Evolutionary conservation across 1,140 invertebrate genomes (phyloP).

Genomic region (Dinothrombium tinctorium): DNA sequence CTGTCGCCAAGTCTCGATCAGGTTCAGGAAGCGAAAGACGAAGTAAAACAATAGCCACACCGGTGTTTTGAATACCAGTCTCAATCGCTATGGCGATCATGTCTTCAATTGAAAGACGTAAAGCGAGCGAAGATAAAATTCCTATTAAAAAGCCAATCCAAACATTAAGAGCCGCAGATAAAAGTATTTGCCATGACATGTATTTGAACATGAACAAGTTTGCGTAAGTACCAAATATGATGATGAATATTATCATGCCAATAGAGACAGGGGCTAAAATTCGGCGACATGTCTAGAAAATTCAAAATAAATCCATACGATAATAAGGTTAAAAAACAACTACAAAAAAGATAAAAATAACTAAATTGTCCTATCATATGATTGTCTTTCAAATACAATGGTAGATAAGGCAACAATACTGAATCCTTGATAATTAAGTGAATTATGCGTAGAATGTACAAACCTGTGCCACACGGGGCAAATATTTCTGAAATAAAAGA

Average conservation of each 20-base stretch:
- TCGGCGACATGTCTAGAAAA: constrained; percentile 33
- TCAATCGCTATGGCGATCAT: constrained; percentile 67
- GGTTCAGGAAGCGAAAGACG: constrained; percentile 24
- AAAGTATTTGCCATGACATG: constrained; percentile 52
- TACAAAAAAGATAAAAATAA: constrained; percentile 12
- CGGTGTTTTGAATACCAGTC: constrained; percentile 84
- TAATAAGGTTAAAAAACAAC: constrained; percentile 1
- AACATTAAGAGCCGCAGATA: constrained; percentile 58
- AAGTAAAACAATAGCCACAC: constrained; percentile 63
- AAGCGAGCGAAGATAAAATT: constrained; percentile 31
- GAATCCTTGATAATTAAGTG: too few species aligned
- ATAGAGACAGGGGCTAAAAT: constrained; percentile 66
- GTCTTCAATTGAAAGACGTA: constrained; percentile 36
- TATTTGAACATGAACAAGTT: constrained; percentile 77
- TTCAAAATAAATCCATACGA: not conserved
- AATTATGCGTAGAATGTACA: too few species aligned
- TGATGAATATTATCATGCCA: constrained; percentile 54
- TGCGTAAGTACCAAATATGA: constrained; percentile 69
- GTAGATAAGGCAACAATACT: too few species aligned
- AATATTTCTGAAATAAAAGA: constrained; percentile 29
- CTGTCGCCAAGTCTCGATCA: constrained; percentile 22
- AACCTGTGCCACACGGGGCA: constrained; percentile 33
- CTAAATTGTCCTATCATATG: too few species aligned
- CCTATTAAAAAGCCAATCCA: constrained; percentile 64
- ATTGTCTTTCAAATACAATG: constrained; percentile 6